Evolutionary conservation across 2,113 vertebrate genomes (phyloP).

Genomic region (Onychorhynchus coronatus): DNA sequence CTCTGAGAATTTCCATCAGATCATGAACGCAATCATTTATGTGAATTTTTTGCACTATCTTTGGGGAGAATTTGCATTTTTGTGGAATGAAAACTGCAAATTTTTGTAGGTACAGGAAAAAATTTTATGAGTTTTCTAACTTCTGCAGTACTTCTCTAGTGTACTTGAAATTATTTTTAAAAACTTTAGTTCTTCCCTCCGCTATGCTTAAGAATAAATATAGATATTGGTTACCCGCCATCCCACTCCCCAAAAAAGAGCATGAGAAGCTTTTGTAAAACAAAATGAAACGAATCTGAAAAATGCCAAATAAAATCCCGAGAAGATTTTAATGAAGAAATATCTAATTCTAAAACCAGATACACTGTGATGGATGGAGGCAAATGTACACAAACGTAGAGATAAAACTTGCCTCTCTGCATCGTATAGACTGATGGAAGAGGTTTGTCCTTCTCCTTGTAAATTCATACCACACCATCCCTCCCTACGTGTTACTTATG

Average conservation of each 20-base stretch:
- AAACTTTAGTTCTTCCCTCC: neutral
- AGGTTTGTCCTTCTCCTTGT: neutral
- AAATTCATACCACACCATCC: neutral
- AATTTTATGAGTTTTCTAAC: neutral
- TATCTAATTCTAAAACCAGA: neutral
- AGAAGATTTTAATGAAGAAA: neutral
- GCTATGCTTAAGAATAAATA: neutral
- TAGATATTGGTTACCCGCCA: neutral
- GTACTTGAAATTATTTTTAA: neutral
- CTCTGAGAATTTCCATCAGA: neutral
- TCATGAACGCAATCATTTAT: neutral
- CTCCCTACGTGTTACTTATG: neutral
- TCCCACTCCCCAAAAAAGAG: accelerated
- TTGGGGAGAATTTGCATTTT: neutral
- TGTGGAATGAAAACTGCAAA: neutral
- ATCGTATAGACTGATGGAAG: neutral
- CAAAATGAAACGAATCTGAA: neutral
- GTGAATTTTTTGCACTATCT: neutral
- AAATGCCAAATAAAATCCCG: neutral
- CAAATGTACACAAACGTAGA: neutral
- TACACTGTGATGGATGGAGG: neutral
- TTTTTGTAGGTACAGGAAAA: neutral
- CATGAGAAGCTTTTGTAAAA: neutral
- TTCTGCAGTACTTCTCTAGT: neutral
- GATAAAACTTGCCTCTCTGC: neutral